phyloP scores from a whole-genome alignment of 1,140 invertebrate species.

The Gyrodactylus bullatarudis region DNA sequence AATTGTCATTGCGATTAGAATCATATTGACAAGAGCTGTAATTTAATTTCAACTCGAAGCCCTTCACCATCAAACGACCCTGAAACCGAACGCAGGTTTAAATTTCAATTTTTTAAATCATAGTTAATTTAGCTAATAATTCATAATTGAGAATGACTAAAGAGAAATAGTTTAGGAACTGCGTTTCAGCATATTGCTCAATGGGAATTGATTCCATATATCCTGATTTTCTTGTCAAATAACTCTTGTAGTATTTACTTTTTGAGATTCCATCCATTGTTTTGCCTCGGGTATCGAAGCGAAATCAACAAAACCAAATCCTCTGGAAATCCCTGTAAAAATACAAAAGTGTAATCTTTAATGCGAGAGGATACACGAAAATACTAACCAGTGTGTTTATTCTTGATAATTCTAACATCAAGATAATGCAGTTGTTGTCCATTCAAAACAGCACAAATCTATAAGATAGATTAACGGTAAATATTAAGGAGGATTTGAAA shows the following conservation, averaged over 20 bases:
- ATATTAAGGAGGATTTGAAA: neutral
- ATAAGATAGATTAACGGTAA: neutral
- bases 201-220: no score
- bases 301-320: conserved; percentile 73
- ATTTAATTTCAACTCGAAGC: neutral
- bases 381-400: neutral
- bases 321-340: conserved; percentile 17
- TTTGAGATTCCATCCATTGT: conserved; percentile 41
- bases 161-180: no score
- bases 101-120: no score
- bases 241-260: neutral
- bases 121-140: neutral
- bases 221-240: no score
- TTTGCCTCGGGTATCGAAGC: conserved; percentile 46
- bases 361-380: neutral
- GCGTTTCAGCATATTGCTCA: no score
- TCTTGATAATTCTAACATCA: neutral
- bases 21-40: neutral
- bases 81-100: neutral
- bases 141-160: neutral
- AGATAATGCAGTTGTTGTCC: neutral
- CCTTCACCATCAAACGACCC: neutral
- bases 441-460: conserved; percentile 1
- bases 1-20: no score
- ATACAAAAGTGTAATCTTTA: neutral